These are phyloP conservation scores for Drosophila tristis DNA, from an alignment of 1,140 invertebrate genomes.

Conservation along the genomic window DNA sequence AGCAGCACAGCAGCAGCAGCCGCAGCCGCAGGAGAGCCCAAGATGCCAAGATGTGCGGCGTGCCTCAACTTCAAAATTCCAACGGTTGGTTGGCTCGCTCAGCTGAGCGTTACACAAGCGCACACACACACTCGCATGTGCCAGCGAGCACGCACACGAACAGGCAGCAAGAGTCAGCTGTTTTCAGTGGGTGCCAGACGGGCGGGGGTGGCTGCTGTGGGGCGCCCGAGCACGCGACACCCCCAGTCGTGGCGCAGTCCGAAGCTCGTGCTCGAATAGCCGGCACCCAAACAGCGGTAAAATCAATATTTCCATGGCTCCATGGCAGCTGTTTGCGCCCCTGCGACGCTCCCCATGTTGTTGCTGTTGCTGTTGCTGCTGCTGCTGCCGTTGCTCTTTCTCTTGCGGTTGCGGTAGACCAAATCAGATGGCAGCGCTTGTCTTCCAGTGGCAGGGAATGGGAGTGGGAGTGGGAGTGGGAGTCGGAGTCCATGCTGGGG, in stretches of 20 bases:
- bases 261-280: background rate
- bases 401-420: slow-evolving; percentile 7
- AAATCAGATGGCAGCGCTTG: slow-evolving; percentile 56
- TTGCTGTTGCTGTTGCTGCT: slow-evolving; percentile 10
- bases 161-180: slow-evolving; percentile 38
- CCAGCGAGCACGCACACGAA: background rate
- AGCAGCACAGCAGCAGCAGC: slow-evolving; percentile 1
- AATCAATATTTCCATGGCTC: slow-evolving; percentile 65
- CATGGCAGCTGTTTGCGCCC: slow-evolving; percentile 60
- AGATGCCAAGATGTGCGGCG: slow-evolving; percentile 29
- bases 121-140: slow-evolving; percentile 21
- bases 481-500: too few relatives aligned
- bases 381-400: too few relatives aligned
- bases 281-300: slow-evolving; percentile 49
- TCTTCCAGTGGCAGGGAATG: too few relatives aligned
- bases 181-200: slow-evolving; percentile 5
- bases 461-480: too few relatives aligned
- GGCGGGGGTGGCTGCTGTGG: background rate
- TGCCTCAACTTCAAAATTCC: slow-evolving; percentile 31
- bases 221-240: background rate
- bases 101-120: slow-evolving; percentile 62
- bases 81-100: slow-evolving; percentile 66
- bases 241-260: too few relatives aligned
- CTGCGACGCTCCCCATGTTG: background rate
- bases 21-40: background rate